Base-by-base conservation (phyloP, 2,113 vertebrate genomes). In the Ranitomeya variabilis region DNA sequence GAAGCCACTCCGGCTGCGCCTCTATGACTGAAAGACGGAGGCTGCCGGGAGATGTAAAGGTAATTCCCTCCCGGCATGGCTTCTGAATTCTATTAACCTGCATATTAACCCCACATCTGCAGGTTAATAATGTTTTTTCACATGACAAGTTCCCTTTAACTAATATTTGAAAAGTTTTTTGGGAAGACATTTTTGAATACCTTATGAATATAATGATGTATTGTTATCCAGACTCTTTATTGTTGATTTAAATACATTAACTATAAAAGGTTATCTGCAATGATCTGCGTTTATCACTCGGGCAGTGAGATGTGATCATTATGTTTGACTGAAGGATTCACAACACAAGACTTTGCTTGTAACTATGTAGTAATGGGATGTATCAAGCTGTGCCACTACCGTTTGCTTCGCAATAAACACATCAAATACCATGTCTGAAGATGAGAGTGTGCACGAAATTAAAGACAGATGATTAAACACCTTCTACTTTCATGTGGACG, bases 391-490 rank as follows among this genome's bases (percentile, higher is more conserved):
- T 69, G 82, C 64, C 16, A 45, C 18, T 84, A 67, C 64, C n/a
- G 10, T 84, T 71, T 84, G 13, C 37, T 54, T 84, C 45, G 12
- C 23, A 54, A 84, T 84, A 71, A 51, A 26, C 51, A 71, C 82
- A 84, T 84, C 37, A 83, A 84, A 71, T 66, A 45, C n/a, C 51
- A 83, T 67, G 51, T 83, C 64, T 84, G 82, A 84, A 69, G 82
- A 55, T 66, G 64, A 69, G 66, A 84, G 21, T 84, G 21, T 84
- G 82, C 64, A 71, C 26, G 45, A 84, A 84, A 84, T 69, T 84
- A 84, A 84, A 84, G 82, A 71, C 4, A 55, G 64, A 69, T 84
- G 66, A 84, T 84, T 84, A 84, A 71, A 37, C 60, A 71, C 51
- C 51, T 84, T 69, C 21, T 69, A 16, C 67, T 54, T 69, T 84